Evolutionary conservation across 2,113 vertebrate genomes (phyloP).

Genomic region (Dicrurus megarhynchus): DNA sequence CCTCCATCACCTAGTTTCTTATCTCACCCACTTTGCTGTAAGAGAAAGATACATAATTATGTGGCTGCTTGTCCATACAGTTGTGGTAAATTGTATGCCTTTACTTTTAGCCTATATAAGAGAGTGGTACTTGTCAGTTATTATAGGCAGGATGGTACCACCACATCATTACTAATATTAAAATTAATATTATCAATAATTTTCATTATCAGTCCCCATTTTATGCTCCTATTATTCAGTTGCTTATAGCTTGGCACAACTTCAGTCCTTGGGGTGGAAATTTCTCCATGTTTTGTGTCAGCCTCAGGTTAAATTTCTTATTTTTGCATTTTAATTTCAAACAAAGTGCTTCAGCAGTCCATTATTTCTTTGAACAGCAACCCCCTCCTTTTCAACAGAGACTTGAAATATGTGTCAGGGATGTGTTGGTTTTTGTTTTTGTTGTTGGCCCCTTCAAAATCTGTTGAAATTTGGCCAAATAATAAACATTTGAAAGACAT

Average conservation of each 20-base stretch:
- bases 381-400: not conserved
- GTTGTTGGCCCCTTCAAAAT: not conserved
- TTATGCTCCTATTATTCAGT: not conserved
- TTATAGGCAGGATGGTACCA: not conserved
- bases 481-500: constrained; percentile 3
- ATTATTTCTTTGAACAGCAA: constrained; percentile 16
- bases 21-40: constrained; percentile 37
- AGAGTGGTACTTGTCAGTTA: not conserved
- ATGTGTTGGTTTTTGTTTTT: not conserved
- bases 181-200: not conserved
- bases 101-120: not conserved
- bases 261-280: not conserved
- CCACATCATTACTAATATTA: not conserved
- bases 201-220: not conserved
- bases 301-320: not conserved
- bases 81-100: not conserved
- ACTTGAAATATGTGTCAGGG: not conserved
- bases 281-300: not conserved
- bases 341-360: not conserved
- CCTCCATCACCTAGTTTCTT: constrained; percentile 29
- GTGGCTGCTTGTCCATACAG: not conserved
- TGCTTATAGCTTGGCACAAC: not conserved
- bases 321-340: not conserved
- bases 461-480: constrained; percentile 36
- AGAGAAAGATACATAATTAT: constrained; percentile 54